Base-by-base conservation (phyloP, 2,888 invertebrate genomes). In the Gnatocerus cornutus region DNA sequence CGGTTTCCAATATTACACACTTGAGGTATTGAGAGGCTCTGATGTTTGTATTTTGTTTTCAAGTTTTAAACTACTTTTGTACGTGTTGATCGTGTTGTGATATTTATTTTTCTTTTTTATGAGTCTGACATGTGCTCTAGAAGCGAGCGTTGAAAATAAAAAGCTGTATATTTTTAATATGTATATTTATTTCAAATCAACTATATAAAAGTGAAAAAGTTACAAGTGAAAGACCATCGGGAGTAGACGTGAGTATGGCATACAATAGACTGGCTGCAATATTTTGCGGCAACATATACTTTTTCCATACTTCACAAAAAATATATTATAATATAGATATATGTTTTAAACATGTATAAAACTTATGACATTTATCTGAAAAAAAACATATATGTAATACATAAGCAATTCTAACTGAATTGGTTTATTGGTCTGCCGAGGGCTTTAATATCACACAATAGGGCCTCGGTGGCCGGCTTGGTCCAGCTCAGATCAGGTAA, bases 151-250 rank as follows among this genome's bases (percentile, higher is more conserved):
- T n/a, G n/a, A n/a, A n/a, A n/a, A n/a, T n/a, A n/a, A n/a, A n/a
- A n/a, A n/a, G n/a, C n/a, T n/a, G n/a, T n/a, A n/a, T n/a, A 61
- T 37, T 61, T 59, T 68, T 48, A 29, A 66, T 66, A 83, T 84
- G 83, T 84, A 85, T 84, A 84, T 84, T 83, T 84, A 84, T 84
- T 85, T 81, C 77, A 81, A 82, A 80, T 82, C 81, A 83, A 82
- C 82, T 84, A 82, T 84, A 84, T 84, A 84, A 85, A 84, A 84
- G 84, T 85, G 84, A 82, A 84, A 84, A 85, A 84, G 83, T 83
- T 84, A 82, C 82, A 81, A 73, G 77, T 84, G 84, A 84, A 84
- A 84, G 84, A 84, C 84, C 77, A 77, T 82, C 75, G 84, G 84
- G 84, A 84, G 85, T 80, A 82, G 79, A 83, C 73, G 82, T 80